Evolutionary conservation across 2,797 vertebrate species (phyloP).

Genomic region (Anas bernieri): DNA sequence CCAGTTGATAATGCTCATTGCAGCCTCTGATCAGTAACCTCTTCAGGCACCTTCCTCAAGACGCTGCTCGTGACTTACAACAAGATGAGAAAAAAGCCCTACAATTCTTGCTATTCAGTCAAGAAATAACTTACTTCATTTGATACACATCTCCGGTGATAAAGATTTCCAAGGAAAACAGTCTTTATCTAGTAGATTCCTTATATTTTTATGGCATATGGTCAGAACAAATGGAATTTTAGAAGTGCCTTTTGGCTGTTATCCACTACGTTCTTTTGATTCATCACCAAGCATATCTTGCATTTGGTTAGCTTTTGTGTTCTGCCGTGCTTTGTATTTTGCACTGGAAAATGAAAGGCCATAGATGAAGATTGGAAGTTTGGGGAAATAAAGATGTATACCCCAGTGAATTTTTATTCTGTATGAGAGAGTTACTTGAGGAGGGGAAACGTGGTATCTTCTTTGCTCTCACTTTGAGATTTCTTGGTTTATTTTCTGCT

Average conservation of each 20-base stretch:
- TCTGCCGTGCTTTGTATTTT: conserved; percentile 14
- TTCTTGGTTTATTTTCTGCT: neutral
- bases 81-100: neutral
- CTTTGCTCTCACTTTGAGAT: neutral
- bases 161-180: neutral
- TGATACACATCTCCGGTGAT: neutral
- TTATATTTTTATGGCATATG: neutral
- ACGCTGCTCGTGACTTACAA: neutral
- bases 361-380: neutral
- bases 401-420: neutral
- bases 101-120: neutral
- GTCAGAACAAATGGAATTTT: conserved; percentile 4
- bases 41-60: neutral
- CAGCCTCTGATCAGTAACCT: neutral
- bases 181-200: neutral
- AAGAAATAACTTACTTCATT: neutral
- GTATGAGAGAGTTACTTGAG: neutral
- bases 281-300: neutral
- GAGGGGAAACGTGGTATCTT: neutral
- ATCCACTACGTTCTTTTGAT: neutral
- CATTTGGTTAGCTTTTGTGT: neutral
- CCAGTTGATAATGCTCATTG: neutral
- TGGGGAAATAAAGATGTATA: neutral
- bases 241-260: conserved; percentile 1
- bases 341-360: neutral